phyloP scores from a whole-genome alignment of 1,140 invertebrate species.

The Dinothrombium tinctorium region DNA sequence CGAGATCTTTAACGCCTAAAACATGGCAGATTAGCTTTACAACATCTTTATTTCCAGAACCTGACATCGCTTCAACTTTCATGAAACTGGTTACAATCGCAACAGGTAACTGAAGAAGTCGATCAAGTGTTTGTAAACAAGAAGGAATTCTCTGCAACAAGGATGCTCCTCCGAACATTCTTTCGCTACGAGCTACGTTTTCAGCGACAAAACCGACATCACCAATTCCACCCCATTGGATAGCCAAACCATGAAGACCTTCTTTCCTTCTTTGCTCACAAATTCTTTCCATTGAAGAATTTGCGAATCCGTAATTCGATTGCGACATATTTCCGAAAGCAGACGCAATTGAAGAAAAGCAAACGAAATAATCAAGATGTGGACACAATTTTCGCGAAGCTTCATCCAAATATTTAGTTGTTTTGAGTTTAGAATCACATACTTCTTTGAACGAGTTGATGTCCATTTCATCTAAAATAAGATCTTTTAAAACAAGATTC shows the following conservation, averaged over 20 bases:
- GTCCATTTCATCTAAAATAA: slow-evolving; percentile 63
- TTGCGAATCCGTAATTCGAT: slow-evolving; percentile 82
- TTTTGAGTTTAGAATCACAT: slow-evolving; percentile 32
- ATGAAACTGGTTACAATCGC: slow-evolving; percentile 6
- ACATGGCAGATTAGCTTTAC: slow-evolving; percentile 55
- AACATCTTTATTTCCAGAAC: slow-evolving; percentile 24
- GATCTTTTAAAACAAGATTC: slow-evolving; percentile 58
- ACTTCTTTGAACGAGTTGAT: slow-evolving; percentile 44
- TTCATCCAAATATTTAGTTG: slow-evolving; percentile 46
- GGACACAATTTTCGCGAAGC: slow-evolving; percentile 45
- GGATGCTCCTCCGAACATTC: slow-evolving; percentile 76
- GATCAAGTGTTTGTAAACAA: slow-evolving; percentile 58
- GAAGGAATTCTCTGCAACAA: slow-evolving; percentile 70
- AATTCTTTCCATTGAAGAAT: slow-evolving; percentile 85
- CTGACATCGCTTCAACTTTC: slow-evolving; percentile 33
- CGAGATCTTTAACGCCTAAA: slow-evolving; percentile 58
- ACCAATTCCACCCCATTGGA: slow-evolving; percentile 92
- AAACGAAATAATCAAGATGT: slow-evolving; percentile 65
- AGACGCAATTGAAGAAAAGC: slow-evolving; percentile 78
- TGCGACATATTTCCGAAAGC: slow-evolving; percentile 83
- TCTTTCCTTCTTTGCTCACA: slow-evolving; percentile 53
- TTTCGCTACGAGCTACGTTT: slow-evolving; percentile 58
- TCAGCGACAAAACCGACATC: slow-evolving; percentile 81
- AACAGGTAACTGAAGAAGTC: slow-evolving; percentile 28
- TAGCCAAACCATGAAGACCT: slow-evolving; percentile 48